Base-by-base conservation (phyloP, 2,113 vertebrate genomes). In the human region DNA sequence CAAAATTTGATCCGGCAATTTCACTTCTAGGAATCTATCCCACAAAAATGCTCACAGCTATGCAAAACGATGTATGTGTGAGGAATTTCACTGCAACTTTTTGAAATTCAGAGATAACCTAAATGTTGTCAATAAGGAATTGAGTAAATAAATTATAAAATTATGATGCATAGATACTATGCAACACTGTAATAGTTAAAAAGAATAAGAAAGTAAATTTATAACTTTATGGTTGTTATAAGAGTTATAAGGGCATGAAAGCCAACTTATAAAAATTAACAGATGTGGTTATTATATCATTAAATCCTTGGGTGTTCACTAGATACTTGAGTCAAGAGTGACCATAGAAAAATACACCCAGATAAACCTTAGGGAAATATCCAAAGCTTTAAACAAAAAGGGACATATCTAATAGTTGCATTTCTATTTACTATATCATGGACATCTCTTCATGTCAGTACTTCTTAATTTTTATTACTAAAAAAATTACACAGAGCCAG, bases 291-390 rank as follows among this genome's bases (percentile, higher is more conserved):
- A 84, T 59, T 66, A 66, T 66, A 81, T 89, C 72, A 85, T 96
- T 90, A 95, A 70, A 79, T 70, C 90, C 40, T n/a, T 61, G 23
- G 43, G 27, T 82, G 57, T 73, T 92, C 57, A 70, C 92, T 89
- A 79, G 80, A 35, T 90, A 90, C 59, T 96, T 87, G 75, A 94
- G 64, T 93, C 76, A 96, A n/a, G 30, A 87, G 30, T 30, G 45
- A 57, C 55, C n/a, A 22, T 40, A 40, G 83, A 87, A 95, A 93
- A 84, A 79, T 35, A 80, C 1, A 25, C 50, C 80, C 61, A 45
- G n/a, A n/a, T 68, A 86, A 82, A 40, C 90, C 68, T 80, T 59
- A 61, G 52, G 72, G 80, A 96, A 98, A 89, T 68, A 81, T 30
- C 68, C 79, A 83, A 38, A 64, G 87, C 50, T 55, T 83, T 96